A percentile compares a stretch with the other conserved stretches of the same genome.
Conservation (phyloP, 2,797 vertebrate genomes). For the Gadopsis marmoratus region DNA sequence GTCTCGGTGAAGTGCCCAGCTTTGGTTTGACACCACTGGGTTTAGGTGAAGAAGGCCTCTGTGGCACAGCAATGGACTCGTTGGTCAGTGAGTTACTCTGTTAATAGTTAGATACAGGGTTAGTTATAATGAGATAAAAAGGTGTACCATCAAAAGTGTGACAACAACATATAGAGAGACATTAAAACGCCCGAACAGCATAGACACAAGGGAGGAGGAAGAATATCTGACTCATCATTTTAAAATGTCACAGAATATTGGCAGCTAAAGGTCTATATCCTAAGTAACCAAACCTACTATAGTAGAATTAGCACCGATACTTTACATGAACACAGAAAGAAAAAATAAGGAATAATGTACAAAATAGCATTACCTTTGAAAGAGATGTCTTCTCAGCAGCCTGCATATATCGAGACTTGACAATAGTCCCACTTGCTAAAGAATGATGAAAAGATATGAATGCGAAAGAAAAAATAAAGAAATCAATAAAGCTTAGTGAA, state of each 20-base stretch:
- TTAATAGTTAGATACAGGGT: slow-evolving; percentile 22
- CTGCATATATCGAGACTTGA: slow-evolving; percentile 90
- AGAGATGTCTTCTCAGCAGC: slow-evolving; percentile 75
- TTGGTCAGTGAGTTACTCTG: slow-evolving; percentile 74
- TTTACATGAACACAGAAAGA: background rate
- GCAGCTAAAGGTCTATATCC: background rate
- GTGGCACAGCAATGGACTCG: slow-evolving; percentile 62
- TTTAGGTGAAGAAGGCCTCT: slow-evolving; percentile 68
- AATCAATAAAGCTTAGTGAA: background rate
- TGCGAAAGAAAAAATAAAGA: background rate
- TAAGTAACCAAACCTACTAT: background rate
- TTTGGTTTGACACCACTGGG: slow-evolving; percentile 60
- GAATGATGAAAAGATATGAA: background rate
- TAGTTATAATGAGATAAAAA: slow-evolving; percentile 3
- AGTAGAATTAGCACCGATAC: background rate
- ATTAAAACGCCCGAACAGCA: background rate
- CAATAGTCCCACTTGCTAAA: slow-evolving; percentile 81
- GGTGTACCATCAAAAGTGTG: background rate
- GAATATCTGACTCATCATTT: background rate
- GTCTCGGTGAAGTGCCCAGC: slow-evolving; percentile 66
- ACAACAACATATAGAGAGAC: background rate
- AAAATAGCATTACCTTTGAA: slow-evolving; percentile 80
- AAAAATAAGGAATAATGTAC: too few species aligned
- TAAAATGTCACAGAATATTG: background rate
- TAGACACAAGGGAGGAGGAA: background rate